Evolutionary conservation across 2,797 vertebrate genomes (phyloP), one percentile per base, ranked within the genome.

Genomic region (Myotis daubentonii): DNA sequence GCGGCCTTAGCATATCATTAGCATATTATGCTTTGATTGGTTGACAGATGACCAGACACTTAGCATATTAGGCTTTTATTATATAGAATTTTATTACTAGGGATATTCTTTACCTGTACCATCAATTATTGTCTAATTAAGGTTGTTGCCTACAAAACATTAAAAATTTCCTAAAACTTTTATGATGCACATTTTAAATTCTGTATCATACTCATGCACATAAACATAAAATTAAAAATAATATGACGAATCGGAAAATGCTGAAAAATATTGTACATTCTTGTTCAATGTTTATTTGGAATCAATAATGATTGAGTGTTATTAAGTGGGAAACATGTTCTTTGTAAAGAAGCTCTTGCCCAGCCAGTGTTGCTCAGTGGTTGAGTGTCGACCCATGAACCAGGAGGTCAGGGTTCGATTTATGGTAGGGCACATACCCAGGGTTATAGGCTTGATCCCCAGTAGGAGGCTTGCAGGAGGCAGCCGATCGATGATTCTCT

Each of bases 231-330:
- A 65, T 80, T 41, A 16, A 81, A 65, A 79, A 92, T 75, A 92
- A 57, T 51, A 91, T 13, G 23, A 89, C 62, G 11, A 65, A 51
- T 17, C 49, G 53, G 41, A 51, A 72, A 84, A 94, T 51, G 49
- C 19, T 81, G 13, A 86, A 79, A 92, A 86, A 81, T 15, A 68
- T 30, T 81, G 5, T 68, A 20, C 25, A 83, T 84, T 91, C 62
- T 76, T 82, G 38, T 41, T 94, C 75, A 86, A 44, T 28, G 87
- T 68, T 85, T 82, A 93, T 72, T 55, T 74, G 25, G 44, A 71
- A 55, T 82, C 8, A 53, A 9, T 87, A 84, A n/a, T 83, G 74
- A 90, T 4, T 44, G 60, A 91, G 55, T 81, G 41, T 9, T 68
- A 65, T 82, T 53, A 75, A 57, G n/a, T 57, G 80, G 47, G 62